Evolutionary conservation across 1,140 invertebrate genomes (phyloP), one percentile per base, ranked within the genome.

Genomic region (Drosophila seguyi): DNA sequence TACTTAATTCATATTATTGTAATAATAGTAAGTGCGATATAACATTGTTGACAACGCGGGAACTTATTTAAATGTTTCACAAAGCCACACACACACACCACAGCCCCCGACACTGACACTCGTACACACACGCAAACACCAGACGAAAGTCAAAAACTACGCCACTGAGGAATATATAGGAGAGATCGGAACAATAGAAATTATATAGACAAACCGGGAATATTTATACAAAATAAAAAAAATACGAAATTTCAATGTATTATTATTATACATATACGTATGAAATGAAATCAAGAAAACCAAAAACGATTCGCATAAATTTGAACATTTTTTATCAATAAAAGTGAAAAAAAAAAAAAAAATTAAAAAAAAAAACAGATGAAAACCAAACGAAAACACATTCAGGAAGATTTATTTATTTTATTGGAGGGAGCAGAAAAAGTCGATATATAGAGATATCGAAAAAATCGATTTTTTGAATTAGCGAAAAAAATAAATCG

Each of bases 271-370:
- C 84, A 88, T 75, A 87, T 83, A 75, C 53, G 71, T 68, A 71
- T 76, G 34, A 74, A 84, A 75, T 44, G 53, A 67, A 62, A 58
- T 20, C 29, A 59, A 55, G 38, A 79, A 42, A n/a, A 60, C 69
- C 75, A 76, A 75, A 67, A 79, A 74, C 50, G 62, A 86, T 72
- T 62, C 81, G 63, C 67, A 84, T 88, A 87, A 83, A 87, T 84
- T 87, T 88, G 80, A 88, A 90, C 77, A 88, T 88, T 88, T 88
- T 88, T 88, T 88, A 88, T 88, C 69, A 88, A 90, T 88, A 90
- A 84, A 87, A 81, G 47, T 66, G 72, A 87, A 80, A 75, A 48
- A 39, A 59, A 86, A 79, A 68, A 31, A 29, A 20, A 22, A 20
- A 44, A 38, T 14, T 14, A 47, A 53, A 10, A 61, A 27, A 57